phyloP scores from a whole-genome alignment of 2,113 vertebrate species.

The Mesocricetus auratus region DNA sequence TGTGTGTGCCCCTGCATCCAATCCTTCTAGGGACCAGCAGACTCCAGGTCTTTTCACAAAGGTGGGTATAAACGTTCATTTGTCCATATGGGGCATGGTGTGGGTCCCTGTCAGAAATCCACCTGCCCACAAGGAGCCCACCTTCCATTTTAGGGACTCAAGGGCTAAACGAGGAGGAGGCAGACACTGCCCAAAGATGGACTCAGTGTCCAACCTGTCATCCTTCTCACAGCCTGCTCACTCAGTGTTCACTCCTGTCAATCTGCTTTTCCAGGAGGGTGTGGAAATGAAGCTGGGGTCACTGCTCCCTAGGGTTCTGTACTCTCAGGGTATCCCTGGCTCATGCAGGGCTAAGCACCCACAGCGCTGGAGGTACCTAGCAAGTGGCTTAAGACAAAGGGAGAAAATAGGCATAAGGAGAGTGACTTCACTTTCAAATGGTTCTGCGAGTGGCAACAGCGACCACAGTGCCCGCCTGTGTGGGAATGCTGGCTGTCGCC shows the following conservation, averaged over 20 bases:
- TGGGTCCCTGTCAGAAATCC: neutral
- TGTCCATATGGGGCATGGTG: neutral
- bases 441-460: constrained; percentile 92
- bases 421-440: neutral
- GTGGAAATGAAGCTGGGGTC: neutral
- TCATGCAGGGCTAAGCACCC: neutral
- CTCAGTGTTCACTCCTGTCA: neutral
- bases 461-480: constrained; percentile 91
- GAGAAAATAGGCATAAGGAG: constrained; percentile 55
- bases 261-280: constrained; percentile 7
- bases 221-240: neutral
- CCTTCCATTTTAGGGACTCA: neutral
- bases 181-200: neutral
- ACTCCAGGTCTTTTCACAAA: neutral
- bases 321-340: constrained; percentile 34
- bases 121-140: neutral
- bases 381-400: neutral
- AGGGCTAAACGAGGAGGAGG: neutral
- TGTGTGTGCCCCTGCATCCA: neutral
- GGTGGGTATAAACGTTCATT: neutral
- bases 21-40: neutral
- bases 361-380: constrained; percentile 11
- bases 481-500: constrained; percentile 93
- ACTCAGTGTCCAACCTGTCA: neutral
- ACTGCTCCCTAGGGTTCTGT: neutral